Percentiles rank a stretch among this genome's conserved stretches.
Evolutionary conservation across 1,140 invertebrate genomes (phyloP).

Genomic region (Drosophila elegans): DNA sequence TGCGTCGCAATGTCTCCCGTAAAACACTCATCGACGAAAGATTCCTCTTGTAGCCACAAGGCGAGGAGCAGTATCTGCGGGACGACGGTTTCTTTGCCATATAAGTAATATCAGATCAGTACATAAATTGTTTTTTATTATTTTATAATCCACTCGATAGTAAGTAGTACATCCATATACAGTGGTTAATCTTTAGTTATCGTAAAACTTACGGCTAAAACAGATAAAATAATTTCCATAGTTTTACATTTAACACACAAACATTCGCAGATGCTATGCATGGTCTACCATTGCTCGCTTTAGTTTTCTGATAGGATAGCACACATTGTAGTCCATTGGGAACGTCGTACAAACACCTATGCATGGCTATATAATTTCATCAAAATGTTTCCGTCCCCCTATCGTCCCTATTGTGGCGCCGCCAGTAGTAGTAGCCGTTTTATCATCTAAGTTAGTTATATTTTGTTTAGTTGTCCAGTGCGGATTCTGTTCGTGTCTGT

Average conservation of each 20-base stretch:
- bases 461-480: constrained; percentile 27
- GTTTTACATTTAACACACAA: constrained; percentile 69
- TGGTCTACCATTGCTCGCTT: constrained; percentile 41
- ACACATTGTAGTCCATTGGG: constrained; percentile 47
- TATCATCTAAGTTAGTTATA: constrained; percentile 25
- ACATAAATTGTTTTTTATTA: constrained; percentile 45
- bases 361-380: constrained; percentile 37
- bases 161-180: constrained; percentile 74
- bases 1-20: constrained; percentile 73
- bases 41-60: constrained; percentile 80
- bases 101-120: constrained; percentile 13
- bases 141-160: constrained; percentile 74
- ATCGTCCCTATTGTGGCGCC: constrained; percentile 47
- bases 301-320: constrained; percentile 50
- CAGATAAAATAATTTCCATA: constrained; percentile 78
- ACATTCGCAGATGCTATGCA: constrained; percentile 39
- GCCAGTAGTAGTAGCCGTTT: constrained; percentile 55
- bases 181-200: constrained; percentile 67
- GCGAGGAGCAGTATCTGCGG: constrained; percentile 55
- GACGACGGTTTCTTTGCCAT: constrained; percentile 68
- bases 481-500: constrained; percentile 42
- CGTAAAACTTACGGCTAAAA: constrained; percentile 76
- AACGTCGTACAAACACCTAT: constrained; percentile 30
- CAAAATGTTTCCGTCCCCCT: constrained; percentile 11
- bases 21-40: constrained; percentile 84